Evolutionary conservation across 2,797 vertebrate species (phyloP), one percentile per base, ranked within the genome.

Genomic region (Cryptoblepharus egeriae): DNA sequence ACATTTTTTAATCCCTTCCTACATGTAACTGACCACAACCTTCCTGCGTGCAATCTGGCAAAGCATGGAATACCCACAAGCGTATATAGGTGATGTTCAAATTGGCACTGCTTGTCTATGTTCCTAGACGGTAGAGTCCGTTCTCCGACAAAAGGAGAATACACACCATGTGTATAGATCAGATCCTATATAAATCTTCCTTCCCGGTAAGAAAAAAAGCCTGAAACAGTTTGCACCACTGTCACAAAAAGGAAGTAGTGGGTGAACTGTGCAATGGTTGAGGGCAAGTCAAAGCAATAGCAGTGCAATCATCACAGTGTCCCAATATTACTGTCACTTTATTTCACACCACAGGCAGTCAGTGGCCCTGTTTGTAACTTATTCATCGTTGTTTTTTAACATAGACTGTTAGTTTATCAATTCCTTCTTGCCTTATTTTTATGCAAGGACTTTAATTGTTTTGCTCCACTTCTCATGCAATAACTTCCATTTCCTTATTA

Each of bases 401-500:
- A 3, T 2, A 65, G 35, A 39, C 2, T 7, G n/a, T 7, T 61
- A 68, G 22, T 68, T 81, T 68, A 63, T 68, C 61, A 74, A 30
- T 35, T 67, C 64, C 80, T 45, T 30, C 28, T 37, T 16, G 42
- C 15, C 42, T 30, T 6, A 67, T 2, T 20, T 32, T 67, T 32
- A 22, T 6, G 30, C 16, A 39, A 67, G 7, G 57, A 35, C 49
- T 58, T 28, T 52, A 68, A 82, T 15, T 28, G 15, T 57, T 75
- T 79, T 82, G 26, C 52, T 82, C 72, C 75, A 32, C 30, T 22
- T 28, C 52, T 82, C 63, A 60, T 69, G 64, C 80, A 49, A 11
- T 65, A 74, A 82, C n/a, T 82, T 69, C 64, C 18, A 58, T 76
- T 82, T 82, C 73, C 73, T 13, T 37, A 28, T 82, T 75, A 60